These are phyloP conservation scores for Heterochromis multidens DNA, from an alignment of 2,113 vertebrate species.

Conservation along the genomic window DNA sequence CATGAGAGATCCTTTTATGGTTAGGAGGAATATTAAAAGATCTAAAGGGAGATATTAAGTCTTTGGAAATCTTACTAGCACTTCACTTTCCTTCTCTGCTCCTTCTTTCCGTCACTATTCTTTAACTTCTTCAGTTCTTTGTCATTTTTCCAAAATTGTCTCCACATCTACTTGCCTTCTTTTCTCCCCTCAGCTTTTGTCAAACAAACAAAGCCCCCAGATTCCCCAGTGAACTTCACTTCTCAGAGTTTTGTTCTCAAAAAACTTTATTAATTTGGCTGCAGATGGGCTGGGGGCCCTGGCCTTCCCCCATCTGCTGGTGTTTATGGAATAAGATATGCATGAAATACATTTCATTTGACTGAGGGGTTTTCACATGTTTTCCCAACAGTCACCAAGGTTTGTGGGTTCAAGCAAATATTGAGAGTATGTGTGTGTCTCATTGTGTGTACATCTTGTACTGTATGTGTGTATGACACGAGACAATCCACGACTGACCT, in stretches of 20 bases:
- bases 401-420: conserved; percentile 49
- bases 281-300: not conserved
- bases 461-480: conserved; percentile 31
- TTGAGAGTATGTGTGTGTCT: conserved; percentile 9
- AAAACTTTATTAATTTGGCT: conserved; percentile 53
- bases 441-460: not conserved
- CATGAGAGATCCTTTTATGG: conserved; percentile 8
- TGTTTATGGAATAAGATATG: conserved; percentile 62
- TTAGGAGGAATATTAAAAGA: conserved; percentile 12
- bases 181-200: conserved; percentile 4
- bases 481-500: conserved; percentile 31
- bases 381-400: conserved; percentile 40
- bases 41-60: conserved; percentile 8
- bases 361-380: conserved; percentile 52
- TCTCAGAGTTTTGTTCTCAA: conserved; percentile 33
- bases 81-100: not conserved
- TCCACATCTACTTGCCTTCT: not conserved
- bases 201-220: conserved; percentile 37
- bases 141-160: conserved; percentile 1
- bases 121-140: not conserved
- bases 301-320: not conserved
- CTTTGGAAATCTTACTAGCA: not conserved
- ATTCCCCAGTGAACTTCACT: conserved; percentile 14
- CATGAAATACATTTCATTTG: conserved; percentile 48
- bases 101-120: not conserved